Evolutionary conservation across 2,888 invertebrate genomes (phyloP).

Genomic region (Ommatoiulus sabulosus): DNA sequence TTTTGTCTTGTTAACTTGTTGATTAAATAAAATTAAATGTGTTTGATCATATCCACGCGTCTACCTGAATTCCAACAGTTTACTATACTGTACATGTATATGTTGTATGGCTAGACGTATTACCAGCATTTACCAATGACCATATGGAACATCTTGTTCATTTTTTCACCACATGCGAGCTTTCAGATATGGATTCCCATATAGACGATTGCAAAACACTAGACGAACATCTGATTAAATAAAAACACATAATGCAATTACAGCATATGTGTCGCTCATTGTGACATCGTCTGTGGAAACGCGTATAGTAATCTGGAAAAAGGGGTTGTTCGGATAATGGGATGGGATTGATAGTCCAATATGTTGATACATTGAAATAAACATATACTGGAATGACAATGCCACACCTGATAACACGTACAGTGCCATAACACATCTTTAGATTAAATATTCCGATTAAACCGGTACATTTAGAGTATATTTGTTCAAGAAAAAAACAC

Average conservation of each 20-base stretch:
- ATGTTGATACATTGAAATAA: no score
- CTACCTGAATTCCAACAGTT: no score
- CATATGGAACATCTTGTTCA: background rate
- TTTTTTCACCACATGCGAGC: background rate
- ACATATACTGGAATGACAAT: no score
- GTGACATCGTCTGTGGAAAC: background rate
- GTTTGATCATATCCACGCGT: no score
- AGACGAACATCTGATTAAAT: background rate
- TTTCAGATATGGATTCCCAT: background rate
- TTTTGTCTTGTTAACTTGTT: no score
- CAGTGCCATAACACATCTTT: no score
- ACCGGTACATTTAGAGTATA: no score
- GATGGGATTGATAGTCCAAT: no score
- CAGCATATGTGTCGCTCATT: background rate
- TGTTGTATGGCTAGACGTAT: background rate
- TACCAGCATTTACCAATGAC: background rate
- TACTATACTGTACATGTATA: background rate
- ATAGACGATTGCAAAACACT: background rate
- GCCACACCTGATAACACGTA: no score
- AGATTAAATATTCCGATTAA: no score
- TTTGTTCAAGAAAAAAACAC: no score
- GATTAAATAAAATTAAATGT: no score
- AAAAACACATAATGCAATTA: constrained; percentile 14
- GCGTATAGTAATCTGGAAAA: background rate
- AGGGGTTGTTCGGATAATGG: background rate